These are phyloP conservation scores for Garra rufa DNA, from an alignment of 2,113 vertebrate genomes.

Conservation along the genomic window DNA sequence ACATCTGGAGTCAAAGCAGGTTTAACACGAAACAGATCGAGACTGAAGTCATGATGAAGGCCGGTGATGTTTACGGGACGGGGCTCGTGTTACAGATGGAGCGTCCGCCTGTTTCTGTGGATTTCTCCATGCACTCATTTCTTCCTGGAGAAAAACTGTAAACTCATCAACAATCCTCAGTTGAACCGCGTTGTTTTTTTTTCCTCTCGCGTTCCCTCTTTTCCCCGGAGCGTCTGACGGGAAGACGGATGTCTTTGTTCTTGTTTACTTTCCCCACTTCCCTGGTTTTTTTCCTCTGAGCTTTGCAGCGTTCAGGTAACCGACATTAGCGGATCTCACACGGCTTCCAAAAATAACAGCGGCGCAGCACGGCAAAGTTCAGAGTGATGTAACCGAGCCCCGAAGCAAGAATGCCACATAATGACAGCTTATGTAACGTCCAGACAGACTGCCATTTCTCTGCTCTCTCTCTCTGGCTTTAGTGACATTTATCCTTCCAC, in stretches of 20 bases:
- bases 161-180: conserved; percentile 49
- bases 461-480: conserved; percentile 1
- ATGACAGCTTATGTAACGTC: conserved; percentile 70
- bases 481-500: background rate
- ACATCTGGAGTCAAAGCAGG: background rate
- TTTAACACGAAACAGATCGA: background rate
- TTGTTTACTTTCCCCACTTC: conserved; percentile 43
- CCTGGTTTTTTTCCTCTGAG: background rate
- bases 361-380: conserved; percentile 54
- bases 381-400: conserved; percentile 66
- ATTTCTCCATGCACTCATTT: conserved; percentile 28
- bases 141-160: conserved; percentile 42
- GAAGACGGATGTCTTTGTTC: conserved; percentile 37
- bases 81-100: background rate
- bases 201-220: background rate
- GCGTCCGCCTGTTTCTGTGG: background rate
- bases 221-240: background rate
- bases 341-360: conserved; percentile 64
- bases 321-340: conserved; percentile 27
- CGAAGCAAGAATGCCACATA: conserved; percentile 59
- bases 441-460: conserved; percentile 59
- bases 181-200: background rate
- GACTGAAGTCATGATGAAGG: background rate
- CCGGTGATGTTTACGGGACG: background rate
- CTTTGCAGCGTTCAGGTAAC: conserved; percentile 18